Evolutionary conservation across 1,140 invertebrate genomes (phyloP).

Genomic region (Dendroctonus valens): DNA sequence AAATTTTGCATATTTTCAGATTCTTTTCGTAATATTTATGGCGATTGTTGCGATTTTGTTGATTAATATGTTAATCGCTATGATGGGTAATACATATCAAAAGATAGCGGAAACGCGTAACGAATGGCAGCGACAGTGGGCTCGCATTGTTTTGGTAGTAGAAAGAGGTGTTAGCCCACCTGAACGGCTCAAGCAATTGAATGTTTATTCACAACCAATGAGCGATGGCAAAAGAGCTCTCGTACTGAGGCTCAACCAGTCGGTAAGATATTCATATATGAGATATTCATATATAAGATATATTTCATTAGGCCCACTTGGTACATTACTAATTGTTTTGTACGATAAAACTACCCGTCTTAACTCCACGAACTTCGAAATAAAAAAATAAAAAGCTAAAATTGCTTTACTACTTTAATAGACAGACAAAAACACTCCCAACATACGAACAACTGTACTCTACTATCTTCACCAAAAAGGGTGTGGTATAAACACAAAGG

Average conservation of each 20-base stretch:
- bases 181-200: slow-evolving; percentile 79
- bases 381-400: too few relatives aligned
- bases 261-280: slow-evolving; percentile 61
- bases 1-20: slow-evolving; percentile 54
- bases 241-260: slow-evolving; percentile 80
- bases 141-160: slow-evolving; percentile 93
- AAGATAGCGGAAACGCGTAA: slow-evolving; percentile 96
- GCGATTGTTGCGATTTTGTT: slow-evolving; percentile 91
- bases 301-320: background rate
- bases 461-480: too few relatives aligned
- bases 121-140: slow-evolving; percentile 98
- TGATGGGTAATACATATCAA: slow-evolving; percentile 99
- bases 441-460: too few relatives aligned
- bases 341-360: too few relatives aligned
- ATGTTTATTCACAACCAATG: slow-evolving; percentile 94
- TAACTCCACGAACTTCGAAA: too few relatives aligned
- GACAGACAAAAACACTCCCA: too few relatives aligned
- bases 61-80: slow-evolving; percentile 98
- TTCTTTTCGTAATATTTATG: slow-evolving; percentile 94
- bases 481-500: too few relatives aligned
- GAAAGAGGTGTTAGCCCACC: slow-evolving; percentile 90
- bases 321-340: too few relatives aligned
- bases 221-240: slow-evolving; percentile 85
- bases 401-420: too few relatives aligned
- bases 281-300: background rate